phyloP scores from a whole-genome alignment of 2,888 invertebrate species.

The Spisula subtruncata region DNA sequence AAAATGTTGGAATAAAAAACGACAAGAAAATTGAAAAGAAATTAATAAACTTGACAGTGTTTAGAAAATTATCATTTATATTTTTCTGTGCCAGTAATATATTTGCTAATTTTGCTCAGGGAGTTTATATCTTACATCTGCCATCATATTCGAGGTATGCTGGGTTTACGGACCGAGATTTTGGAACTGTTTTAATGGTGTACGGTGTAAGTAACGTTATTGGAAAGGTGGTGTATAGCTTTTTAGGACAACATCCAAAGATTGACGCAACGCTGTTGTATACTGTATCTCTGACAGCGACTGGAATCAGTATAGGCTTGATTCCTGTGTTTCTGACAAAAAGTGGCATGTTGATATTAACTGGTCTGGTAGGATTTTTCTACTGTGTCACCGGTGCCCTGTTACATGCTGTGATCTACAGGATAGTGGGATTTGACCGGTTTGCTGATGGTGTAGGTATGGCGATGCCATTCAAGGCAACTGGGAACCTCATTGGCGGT shows the following conservation, averaged over 20 bases:
- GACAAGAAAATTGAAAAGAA: conserved; percentile 8
- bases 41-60: conserved; percentile 31
- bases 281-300: conserved; percentile 43
- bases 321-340: conserved; percentile 53
- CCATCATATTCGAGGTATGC: conserved; percentile 53
- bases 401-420: conserved; percentile 53
- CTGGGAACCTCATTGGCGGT: conserved; percentile 63
- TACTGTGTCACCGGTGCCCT: conserved; percentile 62
- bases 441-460: conserved; percentile 64
- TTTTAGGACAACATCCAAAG: conserved; percentile 60
- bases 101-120: conserved; percentile 46
- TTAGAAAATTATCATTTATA: conserved; percentile 54
- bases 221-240: conserved; percentile 57
- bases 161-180: conserved; percentile 52
- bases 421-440: conserved; percentile 58
- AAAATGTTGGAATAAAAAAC: not conserved
- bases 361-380: conserved; percentile 61
- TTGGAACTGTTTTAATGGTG: conserved; percentile 44
- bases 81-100: conserved; percentile 62
- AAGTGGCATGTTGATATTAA: conserved; percentile 51
- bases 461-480: conserved; percentile 61
- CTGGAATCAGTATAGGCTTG: conserved; percentile 54
- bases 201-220: conserved; percentile 55
- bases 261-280: conserved; percentile 52
- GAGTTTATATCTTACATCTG: conserved; percentile 62